Evolutionary conservation across 2,797 vertebrate genomes (phyloP).

Genomic region (Sylvilagus floridanus): DNA sequence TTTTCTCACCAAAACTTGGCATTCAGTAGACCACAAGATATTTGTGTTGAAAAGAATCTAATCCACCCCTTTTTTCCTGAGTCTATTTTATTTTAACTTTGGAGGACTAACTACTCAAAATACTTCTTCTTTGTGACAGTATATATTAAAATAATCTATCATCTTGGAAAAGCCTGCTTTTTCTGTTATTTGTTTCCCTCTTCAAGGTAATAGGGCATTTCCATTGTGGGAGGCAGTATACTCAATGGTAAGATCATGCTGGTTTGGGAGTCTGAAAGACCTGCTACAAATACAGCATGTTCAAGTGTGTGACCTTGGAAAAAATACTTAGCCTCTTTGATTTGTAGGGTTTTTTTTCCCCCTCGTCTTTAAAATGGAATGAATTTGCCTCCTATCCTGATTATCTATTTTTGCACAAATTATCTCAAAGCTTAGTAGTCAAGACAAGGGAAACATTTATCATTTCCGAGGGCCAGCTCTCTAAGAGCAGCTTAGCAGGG

Average conservation of each 20-base stretch:
- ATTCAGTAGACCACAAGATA: constrained; percentile 9
- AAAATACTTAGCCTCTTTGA: background rate
- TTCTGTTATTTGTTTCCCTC: constrained; percentile 3
- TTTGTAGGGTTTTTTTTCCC: background rate
- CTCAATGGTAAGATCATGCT: background rate
- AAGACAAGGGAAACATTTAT: background rate
- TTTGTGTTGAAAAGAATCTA: constrained; percentile 13
- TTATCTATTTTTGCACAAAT: background rate
- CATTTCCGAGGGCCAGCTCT: constrained; percentile 1
- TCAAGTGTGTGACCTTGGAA: background rate
- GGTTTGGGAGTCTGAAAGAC: constrained; percentile 17
- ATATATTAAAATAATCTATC: constrained; percentile 10
- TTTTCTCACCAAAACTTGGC: background rate
- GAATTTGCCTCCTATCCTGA: background rate
- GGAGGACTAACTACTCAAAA: constrained; percentile 70
- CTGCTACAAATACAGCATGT: constrained; percentile 31
- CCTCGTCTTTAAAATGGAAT: constrained; percentile 24
- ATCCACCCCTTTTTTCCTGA: background rate
- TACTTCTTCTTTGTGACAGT: constrained; percentile 71
- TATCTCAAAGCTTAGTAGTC: background rate
- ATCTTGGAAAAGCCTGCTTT: constrained; percentile 62
- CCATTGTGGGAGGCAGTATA: background rate
- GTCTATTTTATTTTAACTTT: constrained; percentile 41
- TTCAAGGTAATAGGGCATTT: background rate
- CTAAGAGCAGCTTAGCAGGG: background rate